A percentile compares a stretch with the other conserved stretches of the same genome.
Evolutionary conservation across 2,113 vertebrate species (phyloP).

Genomic region (Ariopsis seemanni): DNA sequence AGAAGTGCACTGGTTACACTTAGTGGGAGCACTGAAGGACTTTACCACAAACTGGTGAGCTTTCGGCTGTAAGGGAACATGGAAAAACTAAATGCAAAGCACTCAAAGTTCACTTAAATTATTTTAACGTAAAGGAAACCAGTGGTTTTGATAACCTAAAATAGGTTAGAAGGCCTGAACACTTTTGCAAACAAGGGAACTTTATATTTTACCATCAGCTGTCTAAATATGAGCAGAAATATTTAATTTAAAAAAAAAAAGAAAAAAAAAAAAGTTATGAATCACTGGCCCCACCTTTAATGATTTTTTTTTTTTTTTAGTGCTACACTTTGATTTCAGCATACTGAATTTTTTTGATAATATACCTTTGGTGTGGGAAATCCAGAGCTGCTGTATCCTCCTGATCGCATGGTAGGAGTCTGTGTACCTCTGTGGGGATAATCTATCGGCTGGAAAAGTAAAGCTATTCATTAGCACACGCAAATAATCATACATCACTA

Average conservation of each 20-base stretch:
- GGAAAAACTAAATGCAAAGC: neutral
- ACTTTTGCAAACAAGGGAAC: neutral
- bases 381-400: slow-evolving; percentile 79
- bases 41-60: slow-evolving; percentile 98
- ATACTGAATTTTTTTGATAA: neutral
- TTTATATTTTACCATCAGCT: neutral
- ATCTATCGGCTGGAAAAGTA: slow-evolving; percentile 63
- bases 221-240: no score
- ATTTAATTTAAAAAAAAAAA: no score
- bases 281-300: no score
- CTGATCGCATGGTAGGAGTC: slow-evolving; percentile 85
- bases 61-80: slow-evolving; percentile 80
- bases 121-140: neutral
- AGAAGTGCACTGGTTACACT: slow-evolving; percentile 97
- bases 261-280: no score
- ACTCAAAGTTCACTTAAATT: neutral
- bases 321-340: no score
- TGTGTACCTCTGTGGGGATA: slow-evolving; percentile 80
- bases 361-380: slow-evolving; percentile 84
- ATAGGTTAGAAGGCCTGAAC: neutral
- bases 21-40: slow-evolving; percentile 88
- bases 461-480: slow-evolving; percentile 63
- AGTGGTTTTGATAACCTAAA: neutral
- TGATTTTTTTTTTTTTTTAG: neutral
- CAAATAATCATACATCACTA: neutral